phyloP scores from a whole-genome alignment of 2,797 vertebrate genomes.

The Sebastes kiyomatsui region DNA sequence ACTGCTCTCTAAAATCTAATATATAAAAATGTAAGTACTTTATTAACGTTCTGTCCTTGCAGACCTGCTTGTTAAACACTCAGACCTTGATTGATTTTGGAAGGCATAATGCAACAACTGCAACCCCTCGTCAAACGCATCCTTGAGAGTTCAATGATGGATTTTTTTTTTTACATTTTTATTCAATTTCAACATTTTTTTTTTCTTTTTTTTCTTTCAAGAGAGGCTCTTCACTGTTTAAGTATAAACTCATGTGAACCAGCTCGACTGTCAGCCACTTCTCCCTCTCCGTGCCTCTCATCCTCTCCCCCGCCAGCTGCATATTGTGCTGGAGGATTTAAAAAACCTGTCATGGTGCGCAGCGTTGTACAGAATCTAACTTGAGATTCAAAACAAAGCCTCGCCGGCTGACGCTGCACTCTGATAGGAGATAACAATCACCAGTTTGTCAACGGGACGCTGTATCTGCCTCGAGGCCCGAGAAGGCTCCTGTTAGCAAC shows the following conservation, averaged over 20 bases:
- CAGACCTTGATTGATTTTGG: conserved; percentile 15
- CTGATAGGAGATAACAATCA: conserved; percentile 75
- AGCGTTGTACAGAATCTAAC: conserved; percentile 47
- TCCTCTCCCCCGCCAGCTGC: conserved; percentile 39
- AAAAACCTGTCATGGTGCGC: conserved; percentile 52
- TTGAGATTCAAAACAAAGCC: conserved; percentile 65
- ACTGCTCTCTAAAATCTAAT: conserved; percentile 9
- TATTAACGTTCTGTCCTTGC: conserved; percentile 2
- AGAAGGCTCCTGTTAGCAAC: conserved; percentile 65
- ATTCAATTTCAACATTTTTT: neutral
- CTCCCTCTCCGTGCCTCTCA: conserved; percentile 24
- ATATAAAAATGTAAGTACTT: conserved; percentile 25
- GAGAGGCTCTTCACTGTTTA: conserved; percentile 1
- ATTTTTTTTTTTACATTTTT: neutral
- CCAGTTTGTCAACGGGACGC: conserved; percentile 74
- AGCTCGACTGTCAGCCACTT: neutral
- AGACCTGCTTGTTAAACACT: neutral
- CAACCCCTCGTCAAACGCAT: conserved; percentile 14
- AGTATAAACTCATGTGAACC: conserved; percentile 34
- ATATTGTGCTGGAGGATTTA: conserved; percentile 47
- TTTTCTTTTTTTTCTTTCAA: neutral
- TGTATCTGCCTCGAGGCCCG: conserved; percentile 58
- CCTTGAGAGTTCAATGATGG: neutral
- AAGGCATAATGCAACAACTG: neutral
- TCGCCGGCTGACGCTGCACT: conserved; percentile 45